A percentile compares a stretch with the other conserved stretches of the same genome.
phyloP scores from a whole-genome alignment of 2,888 invertebrate species.

The Phalera bucephala region DNA sequence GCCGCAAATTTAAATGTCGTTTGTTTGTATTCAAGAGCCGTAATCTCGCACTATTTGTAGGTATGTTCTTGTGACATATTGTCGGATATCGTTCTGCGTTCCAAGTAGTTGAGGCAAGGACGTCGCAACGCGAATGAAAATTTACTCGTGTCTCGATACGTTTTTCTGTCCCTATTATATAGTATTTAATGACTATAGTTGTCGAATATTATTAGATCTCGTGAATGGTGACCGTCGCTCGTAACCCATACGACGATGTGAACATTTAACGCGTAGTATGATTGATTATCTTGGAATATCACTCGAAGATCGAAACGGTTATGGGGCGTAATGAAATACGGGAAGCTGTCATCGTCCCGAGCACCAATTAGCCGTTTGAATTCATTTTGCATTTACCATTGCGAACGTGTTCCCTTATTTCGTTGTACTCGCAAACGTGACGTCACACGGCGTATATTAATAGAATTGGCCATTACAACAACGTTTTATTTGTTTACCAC shows the following conservation, averaged over 20 bases:
- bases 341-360: conserved; percentile 2
- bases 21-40: conserved; percentile 72
- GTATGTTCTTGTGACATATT: conserved; percentile 59
- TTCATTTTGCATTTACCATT: conserved; percentile 7
- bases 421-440: conserved; percentile 5
- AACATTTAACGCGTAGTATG: neutral
- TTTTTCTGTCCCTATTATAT: conserved; percentile 1
- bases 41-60: conserved; percentile 53
- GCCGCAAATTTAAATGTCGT: conserved; percentile 64
- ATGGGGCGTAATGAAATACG: neutral
- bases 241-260: neutral
- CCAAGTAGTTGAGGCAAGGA: conserved; percentile 55
- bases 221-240: conserved; percentile 7
- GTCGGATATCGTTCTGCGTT: conserved; percentile 55
- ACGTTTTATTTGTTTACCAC: conserved; percentile 15
- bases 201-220: conserved; percentile 9
- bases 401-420: conserved; percentile 7
- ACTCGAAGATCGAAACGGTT: neutral
- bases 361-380: conserved; percentile 5
- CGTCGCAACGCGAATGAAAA: conserved; percentile 41
- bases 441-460: conserved; percentile 16
- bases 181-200: neutral
- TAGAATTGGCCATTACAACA: conserved; percentile 17
- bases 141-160: conserved; percentile 8
- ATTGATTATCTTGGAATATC: no score